Percentiles rank a stretch among this genome's conserved stretches.
phyloP scores from a whole-genome alignment of 1,140 invertebrate species.

The Camponotus floridanus region DNA sequence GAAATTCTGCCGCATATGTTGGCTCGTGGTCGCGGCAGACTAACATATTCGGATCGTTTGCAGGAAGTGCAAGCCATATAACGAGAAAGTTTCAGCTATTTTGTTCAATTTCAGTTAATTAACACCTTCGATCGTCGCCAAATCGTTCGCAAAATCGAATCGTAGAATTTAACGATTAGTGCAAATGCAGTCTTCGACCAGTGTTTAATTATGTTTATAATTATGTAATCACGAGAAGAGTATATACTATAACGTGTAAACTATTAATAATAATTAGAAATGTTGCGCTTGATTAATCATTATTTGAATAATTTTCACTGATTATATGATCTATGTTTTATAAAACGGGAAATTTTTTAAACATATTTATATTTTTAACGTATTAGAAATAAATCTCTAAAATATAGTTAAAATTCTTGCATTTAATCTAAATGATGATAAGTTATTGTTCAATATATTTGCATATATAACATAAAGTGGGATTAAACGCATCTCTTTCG shows the following conservation, averaged over 20 bases:
- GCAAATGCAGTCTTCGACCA: constrained; percentile 11
- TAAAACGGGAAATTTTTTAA: not conserved
- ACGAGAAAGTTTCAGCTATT: not conserved
- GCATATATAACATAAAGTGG: not conserved
- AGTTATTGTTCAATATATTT: not conserved
- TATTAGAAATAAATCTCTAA: not conserved
- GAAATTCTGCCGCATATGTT: constrained; percentile 44
- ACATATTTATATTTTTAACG: not conserved
- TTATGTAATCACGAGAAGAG: constrained; percentile 14
- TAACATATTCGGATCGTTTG: constrained; percentile 24
- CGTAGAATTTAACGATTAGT: not conserved
- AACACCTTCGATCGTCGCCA: not conserved
- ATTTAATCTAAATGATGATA: not conserved
- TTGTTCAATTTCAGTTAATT: constrained; percentile 26
- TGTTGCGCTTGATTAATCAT: not conserved
- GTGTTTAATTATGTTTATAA: constrained; percentile 32
- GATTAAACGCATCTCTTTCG: constrained; percentile 4
- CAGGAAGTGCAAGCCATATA: constrained; percentile 40
- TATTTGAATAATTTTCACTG: not conserved
- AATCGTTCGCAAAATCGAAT: not conserved
- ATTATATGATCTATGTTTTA: not conserved
- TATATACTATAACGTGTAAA: not conserved
- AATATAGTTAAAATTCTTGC: not conserved
- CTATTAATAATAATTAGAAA: constrained; percentile 14
- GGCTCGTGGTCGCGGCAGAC: not conserved